Evolutionary conservation across 2,113 vertebrate species (phyloP).

Genomic region (Ariopsis seemanni): DNA sequence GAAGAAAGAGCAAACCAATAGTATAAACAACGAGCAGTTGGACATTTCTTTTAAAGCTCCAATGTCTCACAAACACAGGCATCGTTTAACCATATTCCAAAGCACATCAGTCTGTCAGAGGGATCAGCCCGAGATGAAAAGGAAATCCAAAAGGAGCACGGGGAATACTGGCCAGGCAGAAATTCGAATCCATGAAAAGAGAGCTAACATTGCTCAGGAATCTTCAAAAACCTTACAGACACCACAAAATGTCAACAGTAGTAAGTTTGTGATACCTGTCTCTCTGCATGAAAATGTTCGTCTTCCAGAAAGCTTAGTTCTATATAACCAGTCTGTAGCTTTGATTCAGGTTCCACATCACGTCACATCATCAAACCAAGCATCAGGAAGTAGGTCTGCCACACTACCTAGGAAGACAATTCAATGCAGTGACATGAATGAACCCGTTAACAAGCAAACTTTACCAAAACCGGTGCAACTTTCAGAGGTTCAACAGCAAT

Average conservation of each 20-base stretch:
- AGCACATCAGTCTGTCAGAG: constrained; percentile 42
- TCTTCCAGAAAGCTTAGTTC: constrained; percentile 70
- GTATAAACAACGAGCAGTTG: constrained; percentile 79
- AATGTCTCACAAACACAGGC: constrained; percentile 70
- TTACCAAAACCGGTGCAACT: constrained; percentile 81
- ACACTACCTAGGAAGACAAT: constrained; percentile 80
- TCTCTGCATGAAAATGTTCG: constrained; percentile 71
- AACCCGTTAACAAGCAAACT: constrained; percentile 75
- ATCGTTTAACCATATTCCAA: constrained; percentile 64
- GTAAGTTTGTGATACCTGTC: constrained; percentile 62
- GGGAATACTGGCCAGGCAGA: constrained; percentile 44
- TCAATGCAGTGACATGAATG: constrained; percentile 72
- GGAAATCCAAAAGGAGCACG: constrained; percentile 66
- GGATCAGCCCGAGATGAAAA: constrained; percentile 78
- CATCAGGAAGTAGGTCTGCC: constrained; percentile 77
- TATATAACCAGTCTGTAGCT: constrained; percentile 85
- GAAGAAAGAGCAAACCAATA: constrained; percentile 91
- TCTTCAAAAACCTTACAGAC: constrained; percentile 61
- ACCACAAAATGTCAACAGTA: constrained; percentile 67
- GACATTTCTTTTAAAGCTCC: constrained; percentile 56
- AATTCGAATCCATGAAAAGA: constrained; percentile 58
- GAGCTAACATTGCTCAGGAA: constrained; percentile 59
- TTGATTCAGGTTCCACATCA: constrained; percentile 82
- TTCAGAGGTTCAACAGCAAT: constrained; percentile 71
- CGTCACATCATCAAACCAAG: constrained; percentile 39